phyloP scores from a whole-genome alignment of 2,888 invertebrate genomes.

The Dastarcus helophoroides region DNA sequence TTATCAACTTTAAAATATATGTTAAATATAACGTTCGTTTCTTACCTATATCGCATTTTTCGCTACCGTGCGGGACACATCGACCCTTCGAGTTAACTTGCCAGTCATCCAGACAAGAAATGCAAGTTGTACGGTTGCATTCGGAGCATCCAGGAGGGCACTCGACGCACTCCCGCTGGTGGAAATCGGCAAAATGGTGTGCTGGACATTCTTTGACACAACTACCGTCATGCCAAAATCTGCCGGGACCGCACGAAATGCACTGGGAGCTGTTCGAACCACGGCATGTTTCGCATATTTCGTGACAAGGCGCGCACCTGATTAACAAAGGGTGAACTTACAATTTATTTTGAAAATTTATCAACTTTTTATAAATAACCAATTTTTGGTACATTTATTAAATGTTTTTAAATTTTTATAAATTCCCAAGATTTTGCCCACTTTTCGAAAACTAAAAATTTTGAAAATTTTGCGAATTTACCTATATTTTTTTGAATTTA shows the following conservation, averaged over 20 bases:
- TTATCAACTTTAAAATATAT: too few relatives aligned
- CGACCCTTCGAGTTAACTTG: constrained; percentile 62
- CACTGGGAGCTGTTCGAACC: constrained; percentile 69
- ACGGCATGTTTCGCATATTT: constrained; percentile 68
- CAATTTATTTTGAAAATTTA: too few relatives aligned
- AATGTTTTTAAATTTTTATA: too few relatives aligned
- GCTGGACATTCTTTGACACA: constrained; percentile 63
- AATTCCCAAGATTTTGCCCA: too few relatives aligned
- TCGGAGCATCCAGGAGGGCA: constrained; percentile 70
- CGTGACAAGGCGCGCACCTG: constrained; percentile 68
- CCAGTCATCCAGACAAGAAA: constrained; percentile 64
- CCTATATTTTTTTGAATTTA: too few relatives aligned
- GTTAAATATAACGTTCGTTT: too few relatives aligned
- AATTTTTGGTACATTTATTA: too few relatives aligned
- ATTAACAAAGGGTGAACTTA: constrained; percentile 5
- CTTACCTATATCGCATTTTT: constrained; percentile 55
- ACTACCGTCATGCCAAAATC: constrained; percentile 58
- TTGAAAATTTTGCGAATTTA: too few relatives aligned
- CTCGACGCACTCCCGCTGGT: constrained; percentile 65
- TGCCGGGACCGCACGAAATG: constrained; percentile 65
- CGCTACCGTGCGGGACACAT: constrained; percentile 59
- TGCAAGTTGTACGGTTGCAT: constrained; percentile 62
- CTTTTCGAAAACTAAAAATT: too few relatives aligned
- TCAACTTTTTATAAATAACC: too few relatives aligned
- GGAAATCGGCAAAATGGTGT: constrained; percentile 65